Base-by-base conservation (phyloP, 2,797 vertebrate genomes). In the Melanotaenia parkinsoni region DNA sequence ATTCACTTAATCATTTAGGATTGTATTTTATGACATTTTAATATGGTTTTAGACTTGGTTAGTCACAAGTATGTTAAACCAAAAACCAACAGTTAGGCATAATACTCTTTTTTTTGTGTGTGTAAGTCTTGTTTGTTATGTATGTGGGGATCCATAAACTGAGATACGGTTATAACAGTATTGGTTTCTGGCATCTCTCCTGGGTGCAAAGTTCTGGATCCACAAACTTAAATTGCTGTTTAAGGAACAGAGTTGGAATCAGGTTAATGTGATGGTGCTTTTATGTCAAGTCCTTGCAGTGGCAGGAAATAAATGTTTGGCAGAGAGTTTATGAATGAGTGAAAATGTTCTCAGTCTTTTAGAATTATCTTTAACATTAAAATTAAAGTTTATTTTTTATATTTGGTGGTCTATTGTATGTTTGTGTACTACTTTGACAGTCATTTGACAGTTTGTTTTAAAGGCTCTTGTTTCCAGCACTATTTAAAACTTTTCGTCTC, bases 361-460 rank as follows among this genome's bases (percentile, higher is more conserved):
- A 51, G 11, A 1, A 58, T 58, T 43, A 10, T 45, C 79, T 70
- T 40, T 13, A 63, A 10, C 18, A 30, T 1, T 1, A 28, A 51
- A 83, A 67, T 65, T 70, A 84, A 82, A 70, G 35, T 60, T 0
- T 60, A 40, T 47, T 83, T 88, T 82, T 77, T 22, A 59, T 66
- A 76, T 69, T 30, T 26, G 33, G 11, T 56, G 10, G 0, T 69
- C 2, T 12, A 56, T 45, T 14, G 45, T 10, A 28, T 72, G 2
- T 67, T 60, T 47, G 13, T 60, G 28, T 37, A 16, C 18, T 5
- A 11, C 5, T 0, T 58, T 35, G 1, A 22, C 20, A 18, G 5
- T 53, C 1, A 56, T 33, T 64, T n/a, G 12, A 47, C 12, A 9
- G 30, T 22, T 18, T 65, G 18, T 56, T 45, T 56, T 24, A 58